Evolutionary conservation across 37 sponge, comb jelly and placozoan species (phyloP).

Genomic region (Crambe crambe): DNA sequence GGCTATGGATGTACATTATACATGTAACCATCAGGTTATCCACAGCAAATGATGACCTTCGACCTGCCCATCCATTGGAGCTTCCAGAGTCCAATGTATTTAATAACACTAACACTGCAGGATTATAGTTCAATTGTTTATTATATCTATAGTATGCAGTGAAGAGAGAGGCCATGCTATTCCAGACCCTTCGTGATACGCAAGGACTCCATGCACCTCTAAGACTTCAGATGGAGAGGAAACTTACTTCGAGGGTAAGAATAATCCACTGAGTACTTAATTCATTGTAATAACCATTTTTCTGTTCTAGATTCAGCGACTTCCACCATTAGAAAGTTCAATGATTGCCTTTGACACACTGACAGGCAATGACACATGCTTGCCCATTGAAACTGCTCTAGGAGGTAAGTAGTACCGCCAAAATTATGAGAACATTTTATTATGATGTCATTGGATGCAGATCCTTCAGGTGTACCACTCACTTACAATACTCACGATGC

Average conservation of each 20-base stretch:
- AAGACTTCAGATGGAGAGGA: conserved; percentile 71
- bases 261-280: neutral
- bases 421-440: neutral
- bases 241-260: conserved; percentile 55
- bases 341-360: conserved; percentile 54
- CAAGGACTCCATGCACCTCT: conserved; percentile 64
- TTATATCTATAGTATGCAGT: conserved; percentile 29
- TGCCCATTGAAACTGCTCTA: conserved; percentile 43
- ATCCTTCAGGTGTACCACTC: conserved; percentile 8
- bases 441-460: conserved; percentile 5
- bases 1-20: neutral
- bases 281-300: neutral
- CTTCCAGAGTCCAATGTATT: conserved; percentile 42
- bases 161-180: conserved; percentile 39
- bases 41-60: conserved; percentile 27
- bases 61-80: conserved; percentile 58
- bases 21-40: conserved; percentile 10
- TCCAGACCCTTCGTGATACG: conserved; percentile 40
- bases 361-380: conserved; percentile 30
- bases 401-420: conserved; percentile 4
- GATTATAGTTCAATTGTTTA: neutral
- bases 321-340: conserved; percentile 65
- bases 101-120: neutral
- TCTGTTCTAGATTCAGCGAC: conserved; percentile 35
- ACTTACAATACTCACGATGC: conserved; percentile 24